Evolutionary conservation across 2,888 invertebrate genomes (phyloP).

Genomic region (Lasioglossum zephyrum): DNA sequence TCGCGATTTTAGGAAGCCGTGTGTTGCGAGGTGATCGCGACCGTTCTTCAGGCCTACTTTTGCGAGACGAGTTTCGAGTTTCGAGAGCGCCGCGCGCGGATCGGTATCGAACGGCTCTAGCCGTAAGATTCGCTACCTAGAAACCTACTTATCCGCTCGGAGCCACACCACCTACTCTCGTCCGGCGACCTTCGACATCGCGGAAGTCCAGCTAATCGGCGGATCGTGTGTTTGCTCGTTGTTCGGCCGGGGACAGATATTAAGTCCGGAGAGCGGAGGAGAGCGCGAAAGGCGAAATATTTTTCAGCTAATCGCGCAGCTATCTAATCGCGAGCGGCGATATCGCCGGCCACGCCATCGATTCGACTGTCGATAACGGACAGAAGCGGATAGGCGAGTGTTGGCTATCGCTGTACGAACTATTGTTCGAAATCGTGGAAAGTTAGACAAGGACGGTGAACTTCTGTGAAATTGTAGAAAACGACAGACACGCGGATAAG

Average conservation of each 20-base stretch:
- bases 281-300: not conserved
- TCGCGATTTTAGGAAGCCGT: not conserved
- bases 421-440: conserved; percentile 37
- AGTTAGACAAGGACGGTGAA: not conserved
- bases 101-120: conserved; percentile 25
- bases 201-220: conserved; percentile 50
- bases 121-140: conserved; percentile 51
- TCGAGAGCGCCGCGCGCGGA: conserved; percentile 24
- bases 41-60: conserved; percentile 14
- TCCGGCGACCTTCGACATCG: conserved; percentile 57
- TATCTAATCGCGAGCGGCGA: conserved; percentile 71
- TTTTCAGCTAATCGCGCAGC: conserved; percentile 57
- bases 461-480: not conserved
- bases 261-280: conserved; percentile 20
- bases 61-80: conserved; percentile 26
- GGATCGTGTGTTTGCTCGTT: conserved; percentile 40
- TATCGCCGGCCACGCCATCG: conserved; percentile 46
- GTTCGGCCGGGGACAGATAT: conserved; percentile 33
- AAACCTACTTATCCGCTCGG: conserved; percentile 52
- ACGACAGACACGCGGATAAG: not conserved
- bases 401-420: conserved; percentile 5
- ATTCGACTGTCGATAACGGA: conserved; percentile 50
- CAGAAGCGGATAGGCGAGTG: not conserved
- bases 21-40: not conserved
- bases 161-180: conserved; percentile 40